Evolutionary conservation across 2,113 vertebrate genomes (phyloP).

Genomic region (Gallinago paraguaiae): DNA sequence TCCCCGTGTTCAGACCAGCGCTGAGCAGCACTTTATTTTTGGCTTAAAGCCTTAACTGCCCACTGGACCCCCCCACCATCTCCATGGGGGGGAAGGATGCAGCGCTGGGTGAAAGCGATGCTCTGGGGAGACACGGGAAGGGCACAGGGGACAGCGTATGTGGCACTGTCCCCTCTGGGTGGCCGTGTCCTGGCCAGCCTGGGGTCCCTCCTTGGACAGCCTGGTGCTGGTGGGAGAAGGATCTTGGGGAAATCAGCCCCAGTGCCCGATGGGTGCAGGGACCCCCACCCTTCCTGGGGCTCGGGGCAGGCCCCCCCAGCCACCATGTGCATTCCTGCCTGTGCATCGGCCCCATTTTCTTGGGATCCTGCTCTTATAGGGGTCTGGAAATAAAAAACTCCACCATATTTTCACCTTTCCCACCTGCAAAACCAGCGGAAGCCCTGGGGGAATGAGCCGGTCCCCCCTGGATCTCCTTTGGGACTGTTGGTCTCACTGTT

Average conservation of each 20-base stretch:
- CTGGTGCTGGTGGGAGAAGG: background rate
- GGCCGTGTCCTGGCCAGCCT: background rate
- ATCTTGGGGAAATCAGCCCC: background rate
- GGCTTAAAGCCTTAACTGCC: background rate
- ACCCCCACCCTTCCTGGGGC: background rate
- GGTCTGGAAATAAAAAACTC: background rate
- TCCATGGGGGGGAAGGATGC: background rate
- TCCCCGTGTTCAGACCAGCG: background rate
- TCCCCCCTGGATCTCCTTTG: background rate
- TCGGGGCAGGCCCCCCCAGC: background rate
- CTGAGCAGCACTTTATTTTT: background rate
- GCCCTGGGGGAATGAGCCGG: background rate
- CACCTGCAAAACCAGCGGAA: background rate
- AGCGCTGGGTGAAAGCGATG: fast-evolving
- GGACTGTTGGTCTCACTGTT: background rate
- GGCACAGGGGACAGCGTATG: background rate
- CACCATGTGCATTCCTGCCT: background rate
- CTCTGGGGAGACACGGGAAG: fast-evolving
- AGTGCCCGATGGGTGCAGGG: background rate
- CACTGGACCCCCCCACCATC: too few species aligned
- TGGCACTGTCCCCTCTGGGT: background rate
- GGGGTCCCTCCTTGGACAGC: background rate
- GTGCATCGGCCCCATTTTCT: background rate
- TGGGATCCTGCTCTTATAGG: background rate
- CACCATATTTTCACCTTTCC: background rate